Conservation (phyloP, 2,888 invertebrate species). For the Athrips mouffetella region DNA sequence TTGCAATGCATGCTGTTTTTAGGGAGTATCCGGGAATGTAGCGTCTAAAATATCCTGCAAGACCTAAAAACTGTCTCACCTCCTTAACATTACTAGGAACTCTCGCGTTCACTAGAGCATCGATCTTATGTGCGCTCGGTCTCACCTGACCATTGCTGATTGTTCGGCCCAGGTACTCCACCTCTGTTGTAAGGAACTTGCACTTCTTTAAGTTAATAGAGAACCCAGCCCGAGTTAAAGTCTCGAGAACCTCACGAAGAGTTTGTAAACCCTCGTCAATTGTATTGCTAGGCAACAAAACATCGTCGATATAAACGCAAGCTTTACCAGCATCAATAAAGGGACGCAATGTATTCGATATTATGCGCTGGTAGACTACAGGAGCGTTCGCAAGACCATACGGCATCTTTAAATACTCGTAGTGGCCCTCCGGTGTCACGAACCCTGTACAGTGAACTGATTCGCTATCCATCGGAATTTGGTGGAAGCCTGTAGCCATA, state of each 20-base stretch:
- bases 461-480: no score
- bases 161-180: constrained; percentile 16
- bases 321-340: constrained; percentile 10
- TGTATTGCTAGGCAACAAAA: not conserved
- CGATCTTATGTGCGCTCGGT: constrained; percentile 1
- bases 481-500: no score
- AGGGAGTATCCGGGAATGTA: not conserved
- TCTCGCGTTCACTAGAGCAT: not conserved
- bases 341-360: constrained; percentile 2
- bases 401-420: constrained; percentile 20
- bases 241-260: not conserved
- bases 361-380: constrained; percentile 14
- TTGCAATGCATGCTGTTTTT: not conserved
- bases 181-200: constrained; percentile 11
- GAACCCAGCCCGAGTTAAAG: constrained; percentile 11
- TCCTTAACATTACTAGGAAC: not conserved
- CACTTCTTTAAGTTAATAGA: constrained; percentile 17
- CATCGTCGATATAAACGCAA: constrained; percentile 12
- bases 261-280: not conserved
- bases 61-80: constrained; percentile 1
- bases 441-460: no score
- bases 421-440: constrained; percentile 18
- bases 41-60: not conserved
- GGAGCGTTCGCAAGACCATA: constrained; percentile 20
- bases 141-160: constrained; percentile 3